Base-by-base conservation (phyloP, 2,113 vertebrate species). In the Craseonycteris thonglongyai region DNA sequence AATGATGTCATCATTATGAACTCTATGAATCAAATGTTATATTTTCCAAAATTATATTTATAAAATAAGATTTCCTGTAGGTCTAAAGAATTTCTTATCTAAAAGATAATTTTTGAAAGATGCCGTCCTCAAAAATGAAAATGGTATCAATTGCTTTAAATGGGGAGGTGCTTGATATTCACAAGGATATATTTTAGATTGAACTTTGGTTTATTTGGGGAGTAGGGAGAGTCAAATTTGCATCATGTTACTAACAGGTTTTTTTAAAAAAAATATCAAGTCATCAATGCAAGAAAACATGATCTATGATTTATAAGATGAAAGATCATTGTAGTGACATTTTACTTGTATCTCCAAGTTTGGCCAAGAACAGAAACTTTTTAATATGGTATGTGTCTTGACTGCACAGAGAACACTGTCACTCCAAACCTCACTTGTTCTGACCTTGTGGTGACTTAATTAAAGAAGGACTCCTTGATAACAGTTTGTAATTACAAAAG, bases 401-500 rank as follows among this genome's bases (percentile, higher is more conserved):
- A 5, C 33, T 72, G 66, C 47, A 16, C 14, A 33, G 65, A 83
- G 30, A 54, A 75, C 75, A 35, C 45, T 81, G 54, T 21, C 18
- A 22, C 26, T 66, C 42, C 30, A 59, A 22, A 76, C 45, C 51
- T 93, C 54, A 40, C 45, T 86, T 38, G 19, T 56, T 59, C 26
- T 51, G 68, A 59, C 45, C 49, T 33, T 3, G 28, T 40, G 54
- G 83, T 35, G 59, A 63, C 83, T 72, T 78, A 40, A 51, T 72
- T 68, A 54, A 92, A 94, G 83, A 84, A 59, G 8, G 56, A 42
- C 71, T 40, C 26, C 26, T 33, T 24, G 56, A 38, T 63, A 82
- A 22, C 28, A 84, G 95, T 92, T 95, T 95, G 90, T 96, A 96
- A 97, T 96, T 96, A 96, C 28, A 51, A 78, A 93, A 90, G 68